Evolutionary conservation across 2,797 vertebrate species (phyloP), one percentile per base, ranked within the genome.

Genomic region (Anabacerthia variegaticeps): DNA sequence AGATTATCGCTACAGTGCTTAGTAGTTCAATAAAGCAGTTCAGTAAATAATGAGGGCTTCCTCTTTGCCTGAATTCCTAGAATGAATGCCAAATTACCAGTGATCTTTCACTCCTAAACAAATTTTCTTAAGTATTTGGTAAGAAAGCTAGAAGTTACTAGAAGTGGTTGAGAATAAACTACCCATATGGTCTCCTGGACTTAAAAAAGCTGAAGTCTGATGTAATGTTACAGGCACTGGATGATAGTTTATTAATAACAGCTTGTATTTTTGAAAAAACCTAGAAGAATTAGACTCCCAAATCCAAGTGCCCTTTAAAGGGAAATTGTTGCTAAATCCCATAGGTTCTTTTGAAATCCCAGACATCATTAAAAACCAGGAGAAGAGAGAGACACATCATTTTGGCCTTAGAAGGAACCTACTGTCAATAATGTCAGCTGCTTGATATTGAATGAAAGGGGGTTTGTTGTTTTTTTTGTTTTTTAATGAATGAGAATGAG

Each of bases 221-320:
- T 93, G 87, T 93, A 93, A 93, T 88, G 69, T 69, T 91, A 75
- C 65, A 96, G 89, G 89, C 89, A 96, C 74, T 23, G 27, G 66
- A 78, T 69, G 51, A 93, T 93, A 84, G 80, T 88, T 96, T 94
- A 95, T 93, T 95, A 96, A 96, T 95, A 94, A 93, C 90, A 96
- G 93, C 76, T 86, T 93, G 73, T 52, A 91, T 89, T 86, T 95
- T 79, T 91, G 44, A 96, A 92, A 92, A 66, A 92, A 88, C 48
- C 39, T 91, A 68, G 69, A 89, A 74, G 73, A 94, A 48, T 68
- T 82, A 76, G 74, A 87, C 49, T 92, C 67, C 18, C 75, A 92
- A 85, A 91, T 85, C 85, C 77, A 94, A 82, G 44, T 63, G 48
- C 63, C 43, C 59, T 84, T 92, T 88, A 86, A 91, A 89, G 89